Conservation (phyloP, 2,888 invertebrate species). For the Seladonia tumulorum region DNA sequence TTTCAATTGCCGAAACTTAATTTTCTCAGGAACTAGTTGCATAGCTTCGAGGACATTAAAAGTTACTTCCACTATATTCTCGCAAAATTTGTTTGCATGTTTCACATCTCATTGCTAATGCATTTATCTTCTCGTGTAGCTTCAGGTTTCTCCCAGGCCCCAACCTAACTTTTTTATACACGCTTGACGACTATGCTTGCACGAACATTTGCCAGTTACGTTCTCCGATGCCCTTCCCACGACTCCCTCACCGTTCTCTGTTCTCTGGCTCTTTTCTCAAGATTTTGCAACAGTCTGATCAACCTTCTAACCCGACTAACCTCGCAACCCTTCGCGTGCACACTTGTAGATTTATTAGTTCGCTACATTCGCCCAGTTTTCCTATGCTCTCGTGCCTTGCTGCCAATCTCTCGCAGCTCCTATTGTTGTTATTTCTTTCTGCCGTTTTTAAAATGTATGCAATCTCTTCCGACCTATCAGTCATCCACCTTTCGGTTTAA, state of each 20-base stretch:
- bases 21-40: no score
- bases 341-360: constrained; percentile 4
- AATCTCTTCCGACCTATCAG: neutral
- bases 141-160: neutral
- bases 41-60: no score
- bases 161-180: neutral
- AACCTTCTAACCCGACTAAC: neutral
- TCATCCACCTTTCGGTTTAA: neutral
- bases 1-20: no score
- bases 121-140: neutral
- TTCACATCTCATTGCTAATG: neutral
- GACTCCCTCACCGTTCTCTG: neutral
- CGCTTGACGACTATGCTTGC: neutral
- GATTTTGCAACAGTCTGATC: neutral
- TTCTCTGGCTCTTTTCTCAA: neutral
- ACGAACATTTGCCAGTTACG: neutral
- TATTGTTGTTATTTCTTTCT: neutral
- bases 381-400: neutral
- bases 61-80: no score
- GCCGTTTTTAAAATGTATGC: neutral
- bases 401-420: neutral
- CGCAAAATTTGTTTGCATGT: neutral
- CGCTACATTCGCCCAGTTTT: neutral
- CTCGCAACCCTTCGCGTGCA: neutral
- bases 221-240: neutral